A percentile compares a stretch with the other conserved stretches of the same genome.
Conservation (phyloP, 2,797 vertebrate species). For the Limnodromus scolopaceus region DNA sequence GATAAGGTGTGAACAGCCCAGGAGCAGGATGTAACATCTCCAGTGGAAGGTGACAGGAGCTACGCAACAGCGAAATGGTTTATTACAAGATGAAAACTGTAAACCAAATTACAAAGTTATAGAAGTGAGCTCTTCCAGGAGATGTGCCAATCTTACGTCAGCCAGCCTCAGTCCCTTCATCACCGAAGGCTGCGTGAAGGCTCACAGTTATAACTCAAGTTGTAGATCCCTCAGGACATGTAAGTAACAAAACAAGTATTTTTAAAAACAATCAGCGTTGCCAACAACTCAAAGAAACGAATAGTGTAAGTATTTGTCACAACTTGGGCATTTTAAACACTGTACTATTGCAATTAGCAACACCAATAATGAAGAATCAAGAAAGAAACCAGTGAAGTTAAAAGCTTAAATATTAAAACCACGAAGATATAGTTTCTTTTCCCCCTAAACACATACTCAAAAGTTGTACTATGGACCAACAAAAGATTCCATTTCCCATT, state of each 20-base stretch:
- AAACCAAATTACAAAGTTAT: not conserved
- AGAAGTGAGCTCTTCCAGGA: not conserved
- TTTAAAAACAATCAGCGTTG: not conserved
- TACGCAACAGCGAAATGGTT: not conserved
- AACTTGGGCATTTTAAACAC: not conserved
- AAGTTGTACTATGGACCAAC: not conserved
- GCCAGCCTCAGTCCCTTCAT: fast-evolving
- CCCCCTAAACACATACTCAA: not conserved
- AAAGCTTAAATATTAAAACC: not conserved
- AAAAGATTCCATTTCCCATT: not conserved
- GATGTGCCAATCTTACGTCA: not conserved
- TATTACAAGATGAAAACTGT: not conserved
- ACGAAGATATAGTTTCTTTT: not conserved
- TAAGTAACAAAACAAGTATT: not conserved
- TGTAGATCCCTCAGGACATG: not conserved
- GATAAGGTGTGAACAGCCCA: not conserved
- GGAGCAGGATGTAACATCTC: not conserved
- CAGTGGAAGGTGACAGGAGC: not conserved
- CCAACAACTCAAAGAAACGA: not conserved
- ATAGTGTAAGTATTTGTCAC: not conserved
- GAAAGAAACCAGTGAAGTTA: not conserved
- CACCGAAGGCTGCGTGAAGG: not conserved
- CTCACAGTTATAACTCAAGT: not conserved
- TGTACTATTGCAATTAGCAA: not conserved
- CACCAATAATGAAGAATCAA: not conserved